These are phyloP conservation scores for Parapristionchus giblindavisi DNA, from an alignment of 2,888 invertebrate genomes.

Conservation along the genomic window DNA sequence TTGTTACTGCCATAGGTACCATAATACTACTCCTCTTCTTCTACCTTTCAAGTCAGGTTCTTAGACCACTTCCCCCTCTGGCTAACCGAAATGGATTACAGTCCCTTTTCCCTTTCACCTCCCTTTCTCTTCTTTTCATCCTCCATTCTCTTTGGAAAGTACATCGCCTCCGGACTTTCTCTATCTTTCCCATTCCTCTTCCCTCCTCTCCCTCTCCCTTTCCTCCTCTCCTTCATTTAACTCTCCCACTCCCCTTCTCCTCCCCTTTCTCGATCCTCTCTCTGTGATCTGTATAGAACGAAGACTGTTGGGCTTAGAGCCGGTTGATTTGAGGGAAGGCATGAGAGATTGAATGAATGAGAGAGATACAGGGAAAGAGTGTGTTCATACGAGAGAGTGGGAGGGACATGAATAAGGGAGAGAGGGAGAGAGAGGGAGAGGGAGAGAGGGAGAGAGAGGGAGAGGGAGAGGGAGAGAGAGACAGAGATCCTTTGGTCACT, in stretches of 20 bases:
- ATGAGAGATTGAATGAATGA: background rate
- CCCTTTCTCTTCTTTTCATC: background rate
- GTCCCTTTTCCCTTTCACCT: constrained; percentile 15
- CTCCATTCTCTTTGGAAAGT: background rate
- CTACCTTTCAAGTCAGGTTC: background rate
- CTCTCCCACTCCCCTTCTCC: background rate
- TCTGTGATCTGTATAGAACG: background rate
- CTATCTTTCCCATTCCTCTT: background rate
- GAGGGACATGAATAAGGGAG: background rate
- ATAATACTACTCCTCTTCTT: constrained; percentile 10
- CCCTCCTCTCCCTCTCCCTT: background rate
- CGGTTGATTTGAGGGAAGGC: background rate
- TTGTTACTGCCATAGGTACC: background rate
- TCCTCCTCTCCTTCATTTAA: background rate
- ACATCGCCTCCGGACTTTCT: background rate
- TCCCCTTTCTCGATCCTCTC: background rate
- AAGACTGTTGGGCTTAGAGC: no score
- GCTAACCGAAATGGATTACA: no score
- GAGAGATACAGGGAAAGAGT: constrained; percentile 1
- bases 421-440: constrained; percentile 19
- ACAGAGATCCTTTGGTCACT: background rate
- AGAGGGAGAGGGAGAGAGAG: constrained; percentile 8
- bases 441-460: constrained; percentile 5
- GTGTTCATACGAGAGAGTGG: constrained; percentile 13
- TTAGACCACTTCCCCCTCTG: no score